phyloP scores from a whole-genome alignment of 2,888 invertebrate species.

The Gastracanthus pulcherrimus region DNA sequence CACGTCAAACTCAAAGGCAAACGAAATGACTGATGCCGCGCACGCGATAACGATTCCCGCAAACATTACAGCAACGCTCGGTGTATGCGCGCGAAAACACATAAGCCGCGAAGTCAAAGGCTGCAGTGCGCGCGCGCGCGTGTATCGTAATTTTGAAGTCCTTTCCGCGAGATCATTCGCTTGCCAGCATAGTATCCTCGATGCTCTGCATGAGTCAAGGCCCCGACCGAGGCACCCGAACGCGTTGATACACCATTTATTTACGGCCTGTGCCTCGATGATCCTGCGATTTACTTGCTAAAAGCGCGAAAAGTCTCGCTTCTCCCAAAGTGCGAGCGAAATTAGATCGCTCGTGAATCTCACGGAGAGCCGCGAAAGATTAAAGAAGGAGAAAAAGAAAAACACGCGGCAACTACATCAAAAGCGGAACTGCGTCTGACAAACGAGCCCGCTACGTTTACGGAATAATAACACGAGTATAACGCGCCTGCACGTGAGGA shows the following conservation, averaged over 20 bases:
- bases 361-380: background rate
- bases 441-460: conserved; percentile 35
- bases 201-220: background rate
- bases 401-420: conserved; percentile 7
- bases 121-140: background rate
- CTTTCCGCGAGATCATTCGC: background rate
- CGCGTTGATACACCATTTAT: background rate
- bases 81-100: background rate
- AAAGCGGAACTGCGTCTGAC: conserved; percentile 31
- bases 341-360: background rate
- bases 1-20: background rate
- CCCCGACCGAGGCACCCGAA: background rate
- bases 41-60: conserved; percentile 4
- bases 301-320: background rate
- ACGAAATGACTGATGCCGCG: conserved; percentile 8
- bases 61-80: background rate
- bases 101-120: background rate
- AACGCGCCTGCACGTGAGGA: conserved; percentile 32
- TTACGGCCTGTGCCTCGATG: background rate
- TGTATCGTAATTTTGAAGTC: conserved; percentile 18
- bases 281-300: background rate
- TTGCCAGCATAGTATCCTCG: too few species aligned
- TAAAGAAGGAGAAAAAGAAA: background rate
- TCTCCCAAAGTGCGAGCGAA: background rate
- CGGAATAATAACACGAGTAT: conserved; percentile 45